Percentiles rank a stretch among this genome's conserved stretches.
phyloP scores from a whole-genome alignment of 2,113 vertebrate species.

The Cyanoramphus novaezelandiae region DNA sequence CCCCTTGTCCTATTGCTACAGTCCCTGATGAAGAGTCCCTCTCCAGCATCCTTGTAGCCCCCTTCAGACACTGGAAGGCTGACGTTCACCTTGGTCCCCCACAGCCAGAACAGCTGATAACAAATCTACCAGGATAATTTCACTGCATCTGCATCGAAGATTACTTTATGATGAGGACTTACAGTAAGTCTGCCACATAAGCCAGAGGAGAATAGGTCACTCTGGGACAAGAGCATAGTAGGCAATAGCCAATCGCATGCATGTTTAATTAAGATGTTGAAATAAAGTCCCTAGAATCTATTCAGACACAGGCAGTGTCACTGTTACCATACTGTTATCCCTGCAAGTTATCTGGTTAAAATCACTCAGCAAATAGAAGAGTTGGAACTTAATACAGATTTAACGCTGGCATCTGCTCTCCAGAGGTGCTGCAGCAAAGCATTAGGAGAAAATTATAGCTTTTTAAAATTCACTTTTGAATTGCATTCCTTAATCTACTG shows the following conservation, averaged over 20 bases:
- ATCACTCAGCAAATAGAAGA: neutral
- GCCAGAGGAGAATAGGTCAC: neutral
- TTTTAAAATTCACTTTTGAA: neutral
- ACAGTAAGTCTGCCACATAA: neutral
- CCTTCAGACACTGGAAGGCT: neutral
- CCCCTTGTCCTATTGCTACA: neutral
- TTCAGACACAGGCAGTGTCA: neutral
- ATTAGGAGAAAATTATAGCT: neutral
- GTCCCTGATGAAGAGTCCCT: neutral
- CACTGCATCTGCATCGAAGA: neutral
- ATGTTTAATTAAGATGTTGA: neutral
- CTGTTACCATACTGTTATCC: neutral
- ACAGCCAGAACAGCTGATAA: neutral
- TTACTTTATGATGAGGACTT: neutral
- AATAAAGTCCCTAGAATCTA: neutral
- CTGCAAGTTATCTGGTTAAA: neutral
- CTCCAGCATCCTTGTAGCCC: neutral
- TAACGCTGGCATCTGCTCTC: neutral
- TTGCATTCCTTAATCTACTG: neutral
- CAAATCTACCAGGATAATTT: neutral
- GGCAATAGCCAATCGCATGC: neutral
- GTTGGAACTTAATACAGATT: neutral
- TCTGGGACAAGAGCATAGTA: neutral
- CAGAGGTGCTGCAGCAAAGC: neutral
- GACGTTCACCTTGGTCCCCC: neutral